Percentiles rank a stretch among this genome's conserved stretches.
These are phyloP conservation scores for Rhinopomastus cyanomelas DNA, from an alignment of 2,113 vertebrate species.

Conservation along the genomic window DNA sequence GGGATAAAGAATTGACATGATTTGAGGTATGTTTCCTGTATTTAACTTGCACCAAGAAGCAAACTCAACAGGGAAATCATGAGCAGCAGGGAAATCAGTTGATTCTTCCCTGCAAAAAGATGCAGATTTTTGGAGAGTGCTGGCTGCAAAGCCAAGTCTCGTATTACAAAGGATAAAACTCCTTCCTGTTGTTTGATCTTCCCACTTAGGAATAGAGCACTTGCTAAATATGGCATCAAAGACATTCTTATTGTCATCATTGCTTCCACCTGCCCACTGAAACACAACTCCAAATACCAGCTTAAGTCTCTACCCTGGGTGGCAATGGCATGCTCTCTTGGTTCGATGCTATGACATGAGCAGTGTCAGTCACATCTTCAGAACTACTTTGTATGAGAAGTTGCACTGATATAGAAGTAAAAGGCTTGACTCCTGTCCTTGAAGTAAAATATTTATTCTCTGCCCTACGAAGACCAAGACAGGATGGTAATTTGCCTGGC, in stretches of 20 bases:
- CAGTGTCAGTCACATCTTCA: not conserved
- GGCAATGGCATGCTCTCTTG: not conserved
- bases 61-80: not conserved
- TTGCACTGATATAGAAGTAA: not conserved
- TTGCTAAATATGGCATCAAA: constrained; percentile 43
- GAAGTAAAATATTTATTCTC: not conserved
- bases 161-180: not conserved
- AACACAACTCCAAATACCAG: constrained; percentile 28
- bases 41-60: not conserved
- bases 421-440: not conserved
- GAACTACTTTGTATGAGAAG: not conserved
- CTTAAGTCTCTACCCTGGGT: not conserved
- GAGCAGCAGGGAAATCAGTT: not conserved
- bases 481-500: not conserved
- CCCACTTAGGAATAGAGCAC: not conserved
- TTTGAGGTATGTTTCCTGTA: not conserved
- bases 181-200: constrained; percentile 48
- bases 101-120: not conserved
- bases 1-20: not conserved
- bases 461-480: not conserved
- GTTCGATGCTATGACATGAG: fast-evolving
- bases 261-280: constrained; percentile 47
- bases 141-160: not conserved
- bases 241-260: constrained; percentile 33
- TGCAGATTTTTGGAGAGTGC: not conserved